phyloP scores from a whole-genome alignment of 2,797 vertebrate genomes.

The Esox lucius region DNA sequence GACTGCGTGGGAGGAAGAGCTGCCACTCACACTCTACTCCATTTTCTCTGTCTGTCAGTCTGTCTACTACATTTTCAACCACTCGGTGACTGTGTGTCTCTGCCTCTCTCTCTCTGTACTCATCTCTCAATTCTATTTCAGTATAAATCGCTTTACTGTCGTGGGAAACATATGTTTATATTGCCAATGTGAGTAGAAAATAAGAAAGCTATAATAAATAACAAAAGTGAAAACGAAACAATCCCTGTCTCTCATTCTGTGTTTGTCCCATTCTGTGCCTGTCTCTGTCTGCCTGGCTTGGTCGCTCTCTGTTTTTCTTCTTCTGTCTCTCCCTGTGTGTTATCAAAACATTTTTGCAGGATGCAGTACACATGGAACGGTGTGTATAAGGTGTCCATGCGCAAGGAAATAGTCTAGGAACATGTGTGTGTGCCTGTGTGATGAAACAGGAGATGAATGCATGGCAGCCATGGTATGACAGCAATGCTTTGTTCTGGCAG shows the following conservation, averaged over 20 bases:
- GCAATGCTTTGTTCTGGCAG: background rate
- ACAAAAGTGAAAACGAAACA: no score
- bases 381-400: background rate
- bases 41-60: background rate
- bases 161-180: no score
- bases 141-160: no score
- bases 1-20: slow-evolving; percentile 44
- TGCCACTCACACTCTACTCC: slow-evolving; percentile 24
- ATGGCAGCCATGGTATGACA: background rate
- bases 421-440: background rate
- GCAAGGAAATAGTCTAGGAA: background rate
- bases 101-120: slow-evolving; percentile 6
- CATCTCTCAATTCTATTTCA: background rate
- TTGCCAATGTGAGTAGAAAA: no score
- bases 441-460: background rate
- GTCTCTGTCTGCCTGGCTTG: slow-evolving; percentile 2
- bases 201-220: no score
- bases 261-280: slow-evolving; percentile 4
- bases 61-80: slow-evolving; percentile 25
- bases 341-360: background rate
- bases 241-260: background rate
- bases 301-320: background rate
- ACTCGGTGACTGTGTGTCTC: slow-evolving; percentile 18
- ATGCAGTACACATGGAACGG: background rate
- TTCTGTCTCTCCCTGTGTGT: background rate